Evolutionary conservation across 2,888 invertebrate genomes (phyloP).

Genomic region (Agonopterix subpropinquella): DNA sequence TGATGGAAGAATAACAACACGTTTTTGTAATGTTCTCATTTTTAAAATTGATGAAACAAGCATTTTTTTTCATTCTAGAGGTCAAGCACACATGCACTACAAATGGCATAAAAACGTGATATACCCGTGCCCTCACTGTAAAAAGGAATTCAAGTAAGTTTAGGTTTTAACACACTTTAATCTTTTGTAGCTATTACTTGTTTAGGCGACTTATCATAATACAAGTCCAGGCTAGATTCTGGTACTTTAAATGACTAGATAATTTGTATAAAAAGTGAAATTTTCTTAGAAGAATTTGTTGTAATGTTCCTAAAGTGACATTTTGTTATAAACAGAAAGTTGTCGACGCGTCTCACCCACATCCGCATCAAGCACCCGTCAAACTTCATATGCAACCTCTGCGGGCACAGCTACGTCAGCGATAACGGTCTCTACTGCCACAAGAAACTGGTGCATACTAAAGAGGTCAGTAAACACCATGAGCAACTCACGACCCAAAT

Average conservation of each 20-base stretch:
- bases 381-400: conserved; percentile 46
- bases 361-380: conserved; percentile 48
- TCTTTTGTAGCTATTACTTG: too few relatives aligned
- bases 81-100: conserved; percentile 57
- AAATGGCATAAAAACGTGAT: conserved; percentile 62
- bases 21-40: too few relatives aligned
- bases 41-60: too few relatives aligned
- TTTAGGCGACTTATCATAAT: too few relatives aligned
- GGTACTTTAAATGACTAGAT: too few relatives aligned
- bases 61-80: conserved; percentile 30
- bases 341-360: conserved; percentile 58
- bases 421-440: conserved; percentile 51
- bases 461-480: conserved; percentile 30
- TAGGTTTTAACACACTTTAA: too few relatives aligned
- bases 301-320: too few relatives aligned
- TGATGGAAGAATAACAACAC: too few relatives aligned
- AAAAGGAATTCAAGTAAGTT: conserved; percentile 53
- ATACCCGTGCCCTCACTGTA: conserved; percentile 57
- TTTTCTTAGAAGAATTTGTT: too few relatives aligned
- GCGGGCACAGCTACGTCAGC: conserved; percentile 62
- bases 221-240: too few relatives aligned
- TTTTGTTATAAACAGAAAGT: conserved; percentile 35
- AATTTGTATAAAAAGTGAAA: too few relatives aligned
- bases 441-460: conserved; percentile 42
- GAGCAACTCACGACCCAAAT: too few relatives aligned